These are phyloP conservation scores for Apotomis turbidana DNA, from an alignment of 2,888 invertebrate species.

Conservation along the genomic window DNA sequence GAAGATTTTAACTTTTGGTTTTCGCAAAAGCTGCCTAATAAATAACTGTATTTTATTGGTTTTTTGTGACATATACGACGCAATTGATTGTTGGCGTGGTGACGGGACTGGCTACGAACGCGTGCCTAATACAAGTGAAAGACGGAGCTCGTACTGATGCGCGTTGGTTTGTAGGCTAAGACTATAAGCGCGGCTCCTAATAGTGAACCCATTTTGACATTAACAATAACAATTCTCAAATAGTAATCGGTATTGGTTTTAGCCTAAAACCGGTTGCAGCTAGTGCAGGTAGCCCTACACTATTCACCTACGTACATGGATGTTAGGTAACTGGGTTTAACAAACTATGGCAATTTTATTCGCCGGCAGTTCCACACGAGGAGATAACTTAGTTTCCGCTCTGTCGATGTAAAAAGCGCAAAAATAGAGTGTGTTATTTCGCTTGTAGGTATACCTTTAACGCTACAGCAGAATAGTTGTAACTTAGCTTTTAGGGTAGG, in stretches of 20 bases:
- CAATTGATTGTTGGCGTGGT: too few relatives aligned
- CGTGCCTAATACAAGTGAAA: too few relatives aligned
- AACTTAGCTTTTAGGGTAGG: not conserved
- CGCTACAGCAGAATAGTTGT: not conserved
- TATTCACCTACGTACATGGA: not conserved
- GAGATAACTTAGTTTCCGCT: not conserved
- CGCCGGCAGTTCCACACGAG: not conserved
- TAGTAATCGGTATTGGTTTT: not conserved
- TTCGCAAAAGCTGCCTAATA: too few relatives aligned
- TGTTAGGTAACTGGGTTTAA: not conserved
- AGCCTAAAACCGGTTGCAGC: not conserved
- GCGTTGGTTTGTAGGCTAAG: too few relatives aligned
- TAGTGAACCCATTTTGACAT: not conserved
- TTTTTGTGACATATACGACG: too few relatives aligned
- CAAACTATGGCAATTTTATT: slow-evolving; percentile 7
- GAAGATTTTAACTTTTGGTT: too few relatives aligned
- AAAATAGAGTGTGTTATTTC: not conserved
- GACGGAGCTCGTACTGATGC: too few relatives aligned
- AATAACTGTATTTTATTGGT: too few relatives aligned
- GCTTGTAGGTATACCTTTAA: not conserved
- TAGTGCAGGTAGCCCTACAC: not conserved
- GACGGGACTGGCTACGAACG: too few relatives aligned
- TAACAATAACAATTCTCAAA: not conserved
- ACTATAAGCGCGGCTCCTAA: too few relatives aligned
- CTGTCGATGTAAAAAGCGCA: not conserved